Base-by-base conservation (phyloP, 53 echinoderm and acorn worm species). In the Crossaster papposus region DNA sequence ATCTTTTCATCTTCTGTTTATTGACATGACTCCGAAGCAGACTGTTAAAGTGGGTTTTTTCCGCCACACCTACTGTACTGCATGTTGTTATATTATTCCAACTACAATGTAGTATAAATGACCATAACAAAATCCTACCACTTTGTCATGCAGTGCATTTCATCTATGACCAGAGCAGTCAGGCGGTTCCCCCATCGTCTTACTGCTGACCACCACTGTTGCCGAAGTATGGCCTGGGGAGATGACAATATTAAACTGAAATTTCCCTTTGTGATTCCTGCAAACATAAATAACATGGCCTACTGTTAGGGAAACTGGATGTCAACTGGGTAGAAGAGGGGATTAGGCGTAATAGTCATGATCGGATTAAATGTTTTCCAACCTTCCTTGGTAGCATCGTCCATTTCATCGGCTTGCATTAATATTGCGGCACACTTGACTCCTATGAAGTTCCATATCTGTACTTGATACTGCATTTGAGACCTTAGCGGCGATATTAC, bases 81-180 rank as follows among this genome's bases (percentile, higher is more conserved):
- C n/a, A n/a, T n/a, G n/a, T n/a, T n/a, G n/a, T n/a, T n/a, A n/a
- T n/a, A n/a, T n/a, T n/a, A n/a, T n/a, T n/a, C n/a, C n/a, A n/a
- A n/a, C n/a, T n/a, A n/a, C n/a, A n/a, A n/a, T n/a, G n/a, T n/a
- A n/a, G n/a, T n/a, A n/a, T n/a, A n/a, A n/a, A n/a, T n/a, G n/a
- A n/a, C n/a, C n/a, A n/a, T n/a, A n/a, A n/a, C n/a, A 44, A 9
- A 1, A 44, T 44, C 44, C 44, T 76, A 76, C 76, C 76, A 76
- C 30, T 76, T 76, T 76, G 76, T 76, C 30, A 29, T 34, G 30
- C 76, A 76, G 35, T 76, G 76, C 11, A 14, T 35, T 76, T 76
- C 76, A 14, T 76, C 30, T 32, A 76, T 76, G 11, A 76, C 76
- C 30, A 76, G 4, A 20, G 76, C 76, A 33, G 76, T 76, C 3